Percentiles rank a stretch among this genome's conserved stretches.
These are phyloP conservation scores for Chrysolina americana DNA, from an alignment of 2,888 invertebrate species.

Conservation along the genomic window DNA sequence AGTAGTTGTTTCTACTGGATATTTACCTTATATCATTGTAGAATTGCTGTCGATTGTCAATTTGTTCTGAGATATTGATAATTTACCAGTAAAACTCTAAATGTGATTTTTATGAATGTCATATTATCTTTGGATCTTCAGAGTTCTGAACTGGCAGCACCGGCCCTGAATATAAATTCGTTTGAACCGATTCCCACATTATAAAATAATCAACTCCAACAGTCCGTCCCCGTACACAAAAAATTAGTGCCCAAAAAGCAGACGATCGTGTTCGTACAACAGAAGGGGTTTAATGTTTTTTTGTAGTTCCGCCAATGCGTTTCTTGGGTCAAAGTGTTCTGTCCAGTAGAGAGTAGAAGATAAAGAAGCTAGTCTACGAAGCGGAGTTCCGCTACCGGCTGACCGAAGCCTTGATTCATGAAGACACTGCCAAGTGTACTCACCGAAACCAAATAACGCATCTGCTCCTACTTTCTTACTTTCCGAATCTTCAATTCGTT, in stretches of 20 bases:
- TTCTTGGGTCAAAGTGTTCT: conserved; percentile 43
- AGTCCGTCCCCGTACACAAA: background rate
- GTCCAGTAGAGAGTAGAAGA: conserved; percentile 46
- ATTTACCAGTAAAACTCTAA: no score
- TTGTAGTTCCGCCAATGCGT: conserved; percentile 46
- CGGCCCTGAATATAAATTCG: background rate
- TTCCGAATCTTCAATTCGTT: conserved; percentile 27
- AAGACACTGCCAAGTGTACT: conserved; percentile 45
- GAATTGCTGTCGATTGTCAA: no score
- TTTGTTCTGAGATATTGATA: no score
- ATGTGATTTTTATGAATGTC: no score
- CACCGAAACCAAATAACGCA: conserved; percentile 43
- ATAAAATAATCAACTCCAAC: conserved; percentile 13
- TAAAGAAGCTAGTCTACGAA: conserved; percentile 42
- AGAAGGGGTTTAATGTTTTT: conserved; percentile 20
- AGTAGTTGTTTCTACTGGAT: no score
- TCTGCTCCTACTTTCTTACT: conserved; percentile 43
- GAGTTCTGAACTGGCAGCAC: background rate
- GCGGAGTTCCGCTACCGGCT: conserved; percentile 47
- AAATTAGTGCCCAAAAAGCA: background rate
- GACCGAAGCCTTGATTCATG: conserved; percentile 46
- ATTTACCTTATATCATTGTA: no score
- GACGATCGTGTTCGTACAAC: background rate
- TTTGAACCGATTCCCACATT: conserved; percentile 10
- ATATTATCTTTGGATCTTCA: no score